Evolutionary conservation across 2,113 vertebrate species (phyloP).

Genomic region (Vireo altiloquus): DNA sequence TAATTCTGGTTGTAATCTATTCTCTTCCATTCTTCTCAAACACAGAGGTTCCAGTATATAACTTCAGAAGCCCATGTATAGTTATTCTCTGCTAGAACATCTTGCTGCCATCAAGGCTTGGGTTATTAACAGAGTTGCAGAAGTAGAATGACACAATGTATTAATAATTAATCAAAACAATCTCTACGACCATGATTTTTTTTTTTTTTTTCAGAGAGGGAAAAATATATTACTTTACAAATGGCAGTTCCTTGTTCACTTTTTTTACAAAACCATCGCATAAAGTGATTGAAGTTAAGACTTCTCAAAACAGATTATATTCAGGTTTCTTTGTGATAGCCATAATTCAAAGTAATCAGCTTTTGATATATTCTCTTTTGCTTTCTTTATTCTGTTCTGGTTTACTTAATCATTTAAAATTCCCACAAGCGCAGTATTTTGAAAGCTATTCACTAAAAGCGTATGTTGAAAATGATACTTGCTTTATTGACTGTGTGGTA

Average conservation of each 20-base stretch:
- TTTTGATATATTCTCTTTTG: background rate
- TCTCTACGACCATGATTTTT: background rate
- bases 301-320: background rate
- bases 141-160: background rate
- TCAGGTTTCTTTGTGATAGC: background rate
- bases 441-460: background rate
- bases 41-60: background rate
- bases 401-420: background rate
- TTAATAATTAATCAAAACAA: background rate
- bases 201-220: background rate
- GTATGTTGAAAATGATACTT: background rate
- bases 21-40: background rate
- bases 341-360: background rate
- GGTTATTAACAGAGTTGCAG: constrained; percentile 13
- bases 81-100: background rate
- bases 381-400: background rate
- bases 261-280: background rate
- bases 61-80: background rate
- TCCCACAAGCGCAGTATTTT: background rate
- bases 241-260: background rate
- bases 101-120: background rate
- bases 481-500: background rate
- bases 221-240: background rate
- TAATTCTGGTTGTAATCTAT: background rate
- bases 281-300: background rate